Evolutionary conservation across 2,113 vertebrate species (phyloP), one percentile per base, ranked within the genome.

Genomic region (Callaeas wilsoni): DNA sequence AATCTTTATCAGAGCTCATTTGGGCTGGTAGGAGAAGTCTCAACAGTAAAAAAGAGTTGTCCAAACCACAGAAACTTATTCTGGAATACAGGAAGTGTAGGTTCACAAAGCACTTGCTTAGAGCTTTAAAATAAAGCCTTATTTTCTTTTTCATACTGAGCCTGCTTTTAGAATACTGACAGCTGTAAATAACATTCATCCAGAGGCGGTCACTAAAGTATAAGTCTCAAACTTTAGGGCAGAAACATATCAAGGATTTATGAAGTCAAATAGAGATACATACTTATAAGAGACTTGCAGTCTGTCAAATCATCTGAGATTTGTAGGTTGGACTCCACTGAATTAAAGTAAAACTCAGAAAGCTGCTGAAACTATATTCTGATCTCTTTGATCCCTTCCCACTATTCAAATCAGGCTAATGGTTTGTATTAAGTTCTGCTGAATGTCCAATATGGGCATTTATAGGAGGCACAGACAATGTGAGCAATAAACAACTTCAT

Each of bases 401-500:
- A 56, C 42, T 64, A 23, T 37, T 91, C 64, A 86, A 23, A 94
- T 77, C 52, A 86, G 71, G 32, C 64, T 92, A 92, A 92, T 96
- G 85, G 75, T 80, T 91, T 90, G 42, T 82, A 68, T 82, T 79
- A 25, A 64, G 41, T 69, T 95, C 41, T 97, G 84, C 88, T 90
- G 85, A 94, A 50, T 81, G 84, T 64, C 67, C 94, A 82, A 53
- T 91, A 70, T 2, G 55, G 29, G 16, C 80, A 77, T 89, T 94
- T 84, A 39, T 35, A 44, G 44, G 47, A 32, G 71, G 52, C 64
- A 50, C 41, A 86, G 85, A 33, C 56, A 76, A 64, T 33, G 44
- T 68, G 94, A 96, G 94, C 76, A 83, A 88, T 89, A 92, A 93
- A 94, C 93, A 94, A 37, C 83, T 94, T 89, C 69, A 95, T 93